Evolutionary conservation across 2,888 invertebrate species (phyloP).

Genomic region (Lepidocyrtoides sp.): DNA sequence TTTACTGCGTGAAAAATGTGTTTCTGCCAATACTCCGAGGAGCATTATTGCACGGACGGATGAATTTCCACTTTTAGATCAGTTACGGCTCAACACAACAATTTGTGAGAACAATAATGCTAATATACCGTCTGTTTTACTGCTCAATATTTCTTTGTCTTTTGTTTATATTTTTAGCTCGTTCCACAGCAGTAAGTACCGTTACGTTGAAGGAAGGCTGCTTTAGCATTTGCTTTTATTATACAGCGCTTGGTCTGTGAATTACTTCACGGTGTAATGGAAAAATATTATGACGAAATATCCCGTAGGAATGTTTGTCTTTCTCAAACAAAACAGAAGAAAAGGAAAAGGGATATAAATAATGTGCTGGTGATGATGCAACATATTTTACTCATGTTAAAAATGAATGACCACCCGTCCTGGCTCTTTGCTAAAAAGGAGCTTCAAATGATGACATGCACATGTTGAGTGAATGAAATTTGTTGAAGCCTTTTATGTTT

Average conservation of each 20-base stretch:
- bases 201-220: conserved; percentile 2
- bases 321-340: conserved; percentile 4
- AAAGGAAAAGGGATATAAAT: conserved; percentile 29
- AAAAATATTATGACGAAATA: conserved; percentile 41
- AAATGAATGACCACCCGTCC: conserved; percentile 39
- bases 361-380: conserved; percentile 11
- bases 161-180: not conserved
- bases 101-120: conserved; percentile 9
- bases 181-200: not conserved
- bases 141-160: not conserved
- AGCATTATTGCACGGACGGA: conserved; percentile 26
- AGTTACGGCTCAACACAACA: not conserved
- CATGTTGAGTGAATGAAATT: too few relatives aligned
- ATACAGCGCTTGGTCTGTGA: not conserved
- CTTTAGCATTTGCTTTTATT: conserved; percentile 14
- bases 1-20: not conserved
- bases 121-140: not conserved
- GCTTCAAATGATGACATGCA: too few relatives aligned
- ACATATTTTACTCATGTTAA: not conserved
- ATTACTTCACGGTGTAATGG: conserved; percentile 23
- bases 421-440: too few relatives aligned
- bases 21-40: not conserved
- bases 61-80: conserved; percentile 41
- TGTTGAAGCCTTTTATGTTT: conserved; percentile 22
- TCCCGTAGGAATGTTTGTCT: conserved; percentile 11